Conservation (phyloP, 2,888 invertebrate species). For the Platycheirus albimanus region DNA sequence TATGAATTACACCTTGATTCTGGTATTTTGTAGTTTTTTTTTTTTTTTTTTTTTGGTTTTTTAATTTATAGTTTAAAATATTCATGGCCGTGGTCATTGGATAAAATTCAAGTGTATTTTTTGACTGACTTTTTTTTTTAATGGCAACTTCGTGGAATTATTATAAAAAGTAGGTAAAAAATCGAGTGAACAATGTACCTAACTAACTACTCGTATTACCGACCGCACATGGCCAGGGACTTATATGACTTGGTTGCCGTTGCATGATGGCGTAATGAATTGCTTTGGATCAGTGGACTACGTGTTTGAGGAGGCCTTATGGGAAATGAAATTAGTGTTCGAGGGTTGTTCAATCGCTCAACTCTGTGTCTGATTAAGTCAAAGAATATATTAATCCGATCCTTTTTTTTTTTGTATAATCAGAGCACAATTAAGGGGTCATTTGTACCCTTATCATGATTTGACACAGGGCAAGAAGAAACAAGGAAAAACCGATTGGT, state of each 20-base stretch:
- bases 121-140: constrained; percentile 1
- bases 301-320: not conserved
- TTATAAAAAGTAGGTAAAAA: not conserved
- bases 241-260: too few species aligned
- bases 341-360: too few species aligned
- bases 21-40: too few species aligned
- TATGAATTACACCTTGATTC: constrained; percentile 52
- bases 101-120: constrained; percentile 17
- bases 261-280: not conserved
- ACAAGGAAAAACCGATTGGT: too few species aligned
- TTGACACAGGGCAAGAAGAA: too few species aligned
- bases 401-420: too few species aligned
- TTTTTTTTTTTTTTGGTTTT: constrained; percentile 7
- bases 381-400: too few species aligned
- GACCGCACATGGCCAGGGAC: too few species aligned
- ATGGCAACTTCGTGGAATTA: constrained; percentile 2
- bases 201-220: too few species aligned
- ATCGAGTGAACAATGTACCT: not conserved
- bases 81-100: constrained; percentile 49
- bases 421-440: too few species aligned
- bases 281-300: not conserved
- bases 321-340: not conserved
- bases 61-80: constrained; percentile 1
- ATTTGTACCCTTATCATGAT: too few species aligned
- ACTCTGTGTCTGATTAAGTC: too few species aligned